Evolutionary conservation across 2,888 invertebrate genomes (phyloP), one percentile per base, ranked within the genome.

Genomic region (Leptopilina syphax): DNA sequence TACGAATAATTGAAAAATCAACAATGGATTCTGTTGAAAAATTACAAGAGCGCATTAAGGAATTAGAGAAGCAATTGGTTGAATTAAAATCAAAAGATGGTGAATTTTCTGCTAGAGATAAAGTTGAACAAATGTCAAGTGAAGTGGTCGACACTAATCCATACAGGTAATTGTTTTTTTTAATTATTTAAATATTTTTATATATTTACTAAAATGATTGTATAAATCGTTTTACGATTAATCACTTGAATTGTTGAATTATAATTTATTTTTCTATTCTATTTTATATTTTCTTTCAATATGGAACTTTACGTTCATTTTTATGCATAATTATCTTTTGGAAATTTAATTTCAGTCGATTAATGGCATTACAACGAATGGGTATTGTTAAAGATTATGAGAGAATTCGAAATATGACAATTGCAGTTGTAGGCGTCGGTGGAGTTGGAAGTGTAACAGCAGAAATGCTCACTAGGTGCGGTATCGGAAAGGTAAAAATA

Each of bases 391-490:
- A 98, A 85, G 97, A 99, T 92, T 99, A 99, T 92, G 99, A 99
- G 93, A 95, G 95, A 88, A 98, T 98, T 83, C 94, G 99, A 63
- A 95, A 96, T 57, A 95, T 95, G 91, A 95, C 98, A 0, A 97
- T 99, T 4, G 98, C 97, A 7, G 95, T 99, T 63, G 98, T 99
- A 10, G 99, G 99, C 4, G 96, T 99, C 0, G 99, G 99, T 0
- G 99, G 99, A 57, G 99, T 99, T n/a, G 99, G 99, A 65, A 98
- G 98, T 93, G 99, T 99, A 1, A 98, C 99, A 1, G 99, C 99
- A 65, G 99, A 99, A 93, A 99, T 99, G 99, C 93, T 99, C 77
- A 99, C 99, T 2, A 94, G 99, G 83, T 99, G 99, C 92, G 99
- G 99, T 1, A 96, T 99, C 85, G 99, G 99, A 83, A 98, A 98